phyloP scores from a whole-genome alignment of 1,140 invertebrate genomes.

The Arion vulgaris region DNA sequence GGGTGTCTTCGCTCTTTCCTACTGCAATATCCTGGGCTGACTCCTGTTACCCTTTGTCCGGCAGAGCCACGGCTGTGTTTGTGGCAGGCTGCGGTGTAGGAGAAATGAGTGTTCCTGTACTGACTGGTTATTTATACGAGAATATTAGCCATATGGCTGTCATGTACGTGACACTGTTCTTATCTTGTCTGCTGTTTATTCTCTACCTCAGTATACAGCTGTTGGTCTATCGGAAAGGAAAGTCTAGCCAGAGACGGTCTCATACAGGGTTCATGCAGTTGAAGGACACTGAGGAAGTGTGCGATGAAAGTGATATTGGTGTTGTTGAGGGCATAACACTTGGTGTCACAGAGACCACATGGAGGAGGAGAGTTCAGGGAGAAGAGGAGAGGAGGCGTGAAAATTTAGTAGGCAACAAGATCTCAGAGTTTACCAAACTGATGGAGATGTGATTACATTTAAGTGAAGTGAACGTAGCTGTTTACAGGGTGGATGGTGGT shows the following conservation, averaged over 20 bases:
- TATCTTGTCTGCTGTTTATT: conserved; percentile 53
- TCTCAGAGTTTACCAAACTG: conserved; percentile 31
- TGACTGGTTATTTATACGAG: conserved; percentile 68
- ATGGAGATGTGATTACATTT: conserved; percentile 39
- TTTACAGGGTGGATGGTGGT: not conserved
- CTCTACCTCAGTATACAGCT: conserved; percentile 65
- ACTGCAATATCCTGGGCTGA: conserved; percentile 74
- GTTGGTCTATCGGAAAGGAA: conserved; percentile 49
- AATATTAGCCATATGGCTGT: conserved; percentile 63
- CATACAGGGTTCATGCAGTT: conserved; percentile 41
- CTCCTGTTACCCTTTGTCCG: conserved; percentile 73
- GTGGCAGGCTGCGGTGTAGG: conserved; percentile 74
- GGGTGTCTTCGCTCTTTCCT: conserved; percentile 75
- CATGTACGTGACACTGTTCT: conserved; percentile 67
- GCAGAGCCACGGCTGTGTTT: conserved; percentile 74
- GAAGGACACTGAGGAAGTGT: conserved; percentile 32
- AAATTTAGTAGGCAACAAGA: not conserved
- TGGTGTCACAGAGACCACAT: conserved; percentile 4
- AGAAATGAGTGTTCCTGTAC: conserved; percentile 72
- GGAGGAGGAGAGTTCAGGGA: conserved; percentile 15
- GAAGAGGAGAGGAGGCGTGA: not conserved
- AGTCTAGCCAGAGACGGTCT: conserved; percentile 5
- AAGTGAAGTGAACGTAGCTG: not conserved
- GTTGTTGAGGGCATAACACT: conserved; percentile 9
- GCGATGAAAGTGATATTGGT: conserved; percentile 15